A percentile compares a stretch with the other conserved stretches of the same genome.
Evolutionary conservation across 2,113 vertebrate species (phyloP).

Genomic region (Tenrec ecaudatus): DNA sequence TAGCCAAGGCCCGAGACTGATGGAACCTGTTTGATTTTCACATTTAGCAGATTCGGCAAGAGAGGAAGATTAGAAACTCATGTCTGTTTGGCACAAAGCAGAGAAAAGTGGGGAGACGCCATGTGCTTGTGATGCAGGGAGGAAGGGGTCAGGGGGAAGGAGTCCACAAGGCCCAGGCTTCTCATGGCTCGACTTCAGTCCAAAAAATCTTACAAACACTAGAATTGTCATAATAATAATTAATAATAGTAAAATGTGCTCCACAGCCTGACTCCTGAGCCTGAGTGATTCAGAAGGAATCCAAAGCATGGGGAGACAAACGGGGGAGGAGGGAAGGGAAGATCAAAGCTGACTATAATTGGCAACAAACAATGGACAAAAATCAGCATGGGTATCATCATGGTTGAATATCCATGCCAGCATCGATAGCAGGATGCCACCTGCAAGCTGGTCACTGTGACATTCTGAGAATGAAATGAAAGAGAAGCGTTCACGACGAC

Average conservation of each 20-base stretch:
- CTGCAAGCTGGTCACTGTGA: constrained; percentile 83
- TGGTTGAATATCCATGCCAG: constrained; percentile 67
- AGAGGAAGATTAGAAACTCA: neutral
- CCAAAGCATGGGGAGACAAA: neutral
- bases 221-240: neutral
- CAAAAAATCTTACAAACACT: constrained; percentile 7
- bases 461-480: constrained; percentile 77
- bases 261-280: constrained; percentile 18
- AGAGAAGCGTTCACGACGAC: constrained; percentile 61
- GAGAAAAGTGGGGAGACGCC: neutral
- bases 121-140: neutral
- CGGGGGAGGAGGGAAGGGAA: neutral
- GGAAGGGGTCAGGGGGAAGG: neutral
- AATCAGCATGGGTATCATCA: constrained; percentile 62
- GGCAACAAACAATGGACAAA: constrained; percentile 65
- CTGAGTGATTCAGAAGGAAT: constrained; percentile 35
- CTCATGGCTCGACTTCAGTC: neutral
- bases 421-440: constrained; percentile 61
- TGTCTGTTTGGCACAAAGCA: neutral
- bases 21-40: neutral
- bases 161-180: neutral
- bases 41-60: neutral
- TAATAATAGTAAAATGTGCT: neutral
- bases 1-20: neutral
- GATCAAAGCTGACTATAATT: constrained; percentile 52